A percentile compares a stretch with the other conserved stretches of the same genome.
These are phyloP conservation scores for Crax fasciolata DNA, from an alignment of 2,797 vertebrate genomes.

Conservation along the genomic window DNA sequence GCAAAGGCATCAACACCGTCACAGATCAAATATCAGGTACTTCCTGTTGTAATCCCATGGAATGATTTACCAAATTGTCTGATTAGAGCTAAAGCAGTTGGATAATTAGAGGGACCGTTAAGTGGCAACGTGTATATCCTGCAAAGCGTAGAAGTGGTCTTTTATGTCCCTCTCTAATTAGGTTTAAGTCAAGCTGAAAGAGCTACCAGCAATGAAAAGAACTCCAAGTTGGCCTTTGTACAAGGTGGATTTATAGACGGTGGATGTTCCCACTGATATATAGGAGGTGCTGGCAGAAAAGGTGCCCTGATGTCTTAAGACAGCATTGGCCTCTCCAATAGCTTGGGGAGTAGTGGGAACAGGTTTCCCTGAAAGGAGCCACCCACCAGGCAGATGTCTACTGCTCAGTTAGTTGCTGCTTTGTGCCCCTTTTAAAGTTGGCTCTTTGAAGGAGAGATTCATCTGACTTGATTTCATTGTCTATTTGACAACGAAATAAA, in stretches of 20 bases:
- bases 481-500: not conserved
- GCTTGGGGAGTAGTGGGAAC: not conserved
- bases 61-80: not conserved
- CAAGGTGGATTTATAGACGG: not conserved
- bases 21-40: not conserved
- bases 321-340: not conserved
- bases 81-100: not conserved
- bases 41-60: not conserved
- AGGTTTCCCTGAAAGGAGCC: not conserved
- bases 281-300: not conserved
- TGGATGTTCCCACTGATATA: not conserved
- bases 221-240: not conserved
- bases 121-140: not conserved
- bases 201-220: not conserved
- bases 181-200: not conserved
- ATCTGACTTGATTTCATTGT: not conserved
- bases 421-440: not conserved
- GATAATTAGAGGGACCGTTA: not conserved
- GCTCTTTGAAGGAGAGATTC: not conserved
- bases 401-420: not conserved
- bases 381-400: not conserved
- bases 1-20: not conserved
- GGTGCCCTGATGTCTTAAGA: not conserved
- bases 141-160: not conserved
- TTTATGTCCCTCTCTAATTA: not conserved